These are phyloP conservation scores for Yasuhikotakia modesta DNA, from an alignment of 2,797 vertebrate species.

Conservation along the genomic window DNA sequence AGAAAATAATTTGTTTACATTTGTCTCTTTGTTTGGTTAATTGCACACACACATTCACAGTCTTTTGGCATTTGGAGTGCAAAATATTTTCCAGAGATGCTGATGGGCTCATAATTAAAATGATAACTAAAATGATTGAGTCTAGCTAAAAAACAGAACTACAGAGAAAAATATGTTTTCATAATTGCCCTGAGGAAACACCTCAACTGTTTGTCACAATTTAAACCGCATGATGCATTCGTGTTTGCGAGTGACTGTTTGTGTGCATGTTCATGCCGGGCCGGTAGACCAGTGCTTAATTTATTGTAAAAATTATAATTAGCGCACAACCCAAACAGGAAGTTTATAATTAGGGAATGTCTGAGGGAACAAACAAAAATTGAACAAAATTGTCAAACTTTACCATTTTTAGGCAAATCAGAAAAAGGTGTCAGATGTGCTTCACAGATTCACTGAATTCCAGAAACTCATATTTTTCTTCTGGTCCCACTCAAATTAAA, in stretches of 20 bases:
- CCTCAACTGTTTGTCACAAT: conserved; percentile 37
- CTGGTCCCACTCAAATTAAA: conserved; percentile 40
- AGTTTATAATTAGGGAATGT: conserved; percentile 83
- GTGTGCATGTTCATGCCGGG: conserved; percentile 70
- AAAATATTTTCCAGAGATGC: conserved; percentile 32
- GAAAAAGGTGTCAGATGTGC: conserved; percentile 77
- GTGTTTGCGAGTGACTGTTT: conserved; percentile 3
- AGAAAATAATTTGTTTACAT: conserved; percentile 41
- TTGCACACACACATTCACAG: not conserved
- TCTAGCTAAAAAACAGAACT: conserved; percentile 41
- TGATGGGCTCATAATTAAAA: conserved; percentile 50
- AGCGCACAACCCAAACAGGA: conserved; percentile 82
- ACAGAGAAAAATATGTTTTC: conserved; percentile 39
- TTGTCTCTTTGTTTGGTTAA: conserved; percentile 39
- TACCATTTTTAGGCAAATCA: conserved; percentile 75
- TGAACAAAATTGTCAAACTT: conserved; percentile 66
- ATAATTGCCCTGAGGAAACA: conserved; percentile 35
- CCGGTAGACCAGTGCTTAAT: conserved; percentile 76
- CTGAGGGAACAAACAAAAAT: too few species aligned
- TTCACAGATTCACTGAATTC: conserved; percentile 72
- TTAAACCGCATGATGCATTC: conserved; percentile 30
- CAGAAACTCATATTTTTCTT: conserved; percentile 34
- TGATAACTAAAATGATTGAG: conserved; percentile 39
- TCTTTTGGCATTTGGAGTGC: conserved; percentile 7
- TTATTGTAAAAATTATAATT: conserved; percentile 86